phyloP scores from a whole-genome alignment of 1,140 invertebrate species.

The Panagrolaimus sp. region DNA sequence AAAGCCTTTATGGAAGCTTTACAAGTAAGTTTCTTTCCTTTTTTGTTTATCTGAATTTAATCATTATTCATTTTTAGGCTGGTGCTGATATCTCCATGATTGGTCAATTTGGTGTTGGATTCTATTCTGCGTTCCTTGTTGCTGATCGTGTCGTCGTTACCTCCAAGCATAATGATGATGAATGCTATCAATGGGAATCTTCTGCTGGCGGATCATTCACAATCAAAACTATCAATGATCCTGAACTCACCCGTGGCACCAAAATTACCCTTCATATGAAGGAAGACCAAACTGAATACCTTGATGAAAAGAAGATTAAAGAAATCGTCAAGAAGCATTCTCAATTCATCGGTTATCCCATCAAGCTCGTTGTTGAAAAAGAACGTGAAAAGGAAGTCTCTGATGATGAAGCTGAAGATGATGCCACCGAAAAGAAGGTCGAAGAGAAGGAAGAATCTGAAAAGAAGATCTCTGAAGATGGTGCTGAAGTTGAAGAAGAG shows the following conservation, averaged over 20 bases:
- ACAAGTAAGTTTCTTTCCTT: no score
- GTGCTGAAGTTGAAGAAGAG: constrained; percentile 69
- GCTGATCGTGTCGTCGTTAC: constrained; percentile 86
- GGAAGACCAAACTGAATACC: constrained; percentile 82
- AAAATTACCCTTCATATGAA: constrained; percentile 82
- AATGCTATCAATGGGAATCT: constrained; percentile 85
- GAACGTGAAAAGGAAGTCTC: constrained; percentile 76
- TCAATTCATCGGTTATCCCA: constrained; percentile 98
- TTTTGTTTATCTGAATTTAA: constrained; percentile 23
- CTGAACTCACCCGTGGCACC: constrained; percentile 76
- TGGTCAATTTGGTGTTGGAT: constrained; percentile 93
- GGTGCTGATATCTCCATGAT: constrained; percentile 94
- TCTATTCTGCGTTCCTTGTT: constrained; percentile 93
- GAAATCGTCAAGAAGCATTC: constrained; percentile 98
- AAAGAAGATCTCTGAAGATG: constrained; percentile 59
- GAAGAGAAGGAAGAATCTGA: constrained; percentile 64
- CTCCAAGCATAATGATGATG: constrained; percentile 91
- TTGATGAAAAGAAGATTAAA: constrained; percentile 87
- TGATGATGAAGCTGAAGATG: constrained; percentile 66
- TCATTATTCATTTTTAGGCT: constrained; percentile 63
- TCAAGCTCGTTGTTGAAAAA: constrained; percentile 83
- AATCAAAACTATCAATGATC: constrained; percentile 69
- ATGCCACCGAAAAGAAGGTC: constrained; percentile 78
- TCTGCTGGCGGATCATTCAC: constrained; percentile 87
- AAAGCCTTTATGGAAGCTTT: no score